phyloP scores from a whole-genome alignment of 2,888 invertebrate genomes.

The Oligia fasciuncula region DNA sequence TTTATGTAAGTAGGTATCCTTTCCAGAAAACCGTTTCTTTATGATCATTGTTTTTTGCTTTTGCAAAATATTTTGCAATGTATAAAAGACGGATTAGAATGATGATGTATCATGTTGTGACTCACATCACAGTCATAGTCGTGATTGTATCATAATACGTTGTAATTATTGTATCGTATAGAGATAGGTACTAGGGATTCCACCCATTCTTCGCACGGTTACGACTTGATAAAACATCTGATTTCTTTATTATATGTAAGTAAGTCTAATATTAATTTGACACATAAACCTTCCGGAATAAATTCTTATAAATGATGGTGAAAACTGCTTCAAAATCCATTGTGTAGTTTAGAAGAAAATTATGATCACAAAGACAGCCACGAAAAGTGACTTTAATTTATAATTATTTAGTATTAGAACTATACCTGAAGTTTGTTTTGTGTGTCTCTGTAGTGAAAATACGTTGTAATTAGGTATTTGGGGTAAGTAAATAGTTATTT shows the following conservation, averaged over 20 bases:
- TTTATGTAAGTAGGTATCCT: constrained; percentile 14
- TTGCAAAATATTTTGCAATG: constrained; percentile 12
- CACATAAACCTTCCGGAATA: background rate
- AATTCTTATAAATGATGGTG: background rate
- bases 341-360: background rate
- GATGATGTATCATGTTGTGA: constrained; percentile 10
- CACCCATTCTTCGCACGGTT: background rate
- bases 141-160: background rate
- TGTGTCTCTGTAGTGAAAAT: no score
- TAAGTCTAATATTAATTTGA: background rate
- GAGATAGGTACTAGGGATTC: background rate
- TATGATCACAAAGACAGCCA: no score
- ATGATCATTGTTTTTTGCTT: constrained; percentile 1
- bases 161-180: constrained; percentile 4
- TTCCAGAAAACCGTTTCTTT: constrained; percentile 10
- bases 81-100: background rate
- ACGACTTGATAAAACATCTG: background rate
- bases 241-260: background rate
- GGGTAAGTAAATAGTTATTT: no score
- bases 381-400: no score
- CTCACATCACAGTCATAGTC: background rate
- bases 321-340: background rate
- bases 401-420: no score
- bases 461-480: no score
- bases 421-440: no score